phyloP scores from a whole-genome alignment of 2,888 invertebrate genomes.

The Phytoseiulus persimilis region DNA sequence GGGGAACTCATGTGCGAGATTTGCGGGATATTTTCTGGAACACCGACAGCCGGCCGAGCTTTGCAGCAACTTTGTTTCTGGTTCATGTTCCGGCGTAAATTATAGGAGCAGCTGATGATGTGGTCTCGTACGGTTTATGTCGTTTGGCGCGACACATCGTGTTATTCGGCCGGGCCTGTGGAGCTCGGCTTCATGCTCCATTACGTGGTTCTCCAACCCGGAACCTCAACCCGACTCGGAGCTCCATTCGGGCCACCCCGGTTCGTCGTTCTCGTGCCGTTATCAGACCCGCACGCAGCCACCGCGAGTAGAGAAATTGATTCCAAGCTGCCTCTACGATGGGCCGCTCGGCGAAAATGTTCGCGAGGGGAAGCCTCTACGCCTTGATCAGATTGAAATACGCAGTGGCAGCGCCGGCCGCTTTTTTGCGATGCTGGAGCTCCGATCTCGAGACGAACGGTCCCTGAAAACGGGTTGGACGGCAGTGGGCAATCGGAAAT shows the following conservation, averaged over 20 bases:
- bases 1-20: background rate
- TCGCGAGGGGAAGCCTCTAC: no score
- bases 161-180: background rate
- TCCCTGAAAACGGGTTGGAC: no score
- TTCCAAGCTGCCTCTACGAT: no score
- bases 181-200: background rate
- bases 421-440: no score
- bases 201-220: background rate
- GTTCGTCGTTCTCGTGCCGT: background rate
- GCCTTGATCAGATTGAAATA: no score
- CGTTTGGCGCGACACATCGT: background rate
- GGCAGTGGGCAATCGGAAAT: no score
- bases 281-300: no score
- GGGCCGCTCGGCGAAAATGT: no score
- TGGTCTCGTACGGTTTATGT: background rate
- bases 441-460: no score
- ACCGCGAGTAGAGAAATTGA: no score
- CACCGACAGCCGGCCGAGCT: background rate
- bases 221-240: background rate
- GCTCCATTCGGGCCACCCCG: background rate
- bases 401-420: no score
- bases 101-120: background rate
- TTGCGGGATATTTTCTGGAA: background rate
- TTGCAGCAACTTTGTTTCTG: background rate
- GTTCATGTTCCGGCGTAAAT: background rate